Evolutionary conservation across 2,888 invertebrate genomes (phyloP), one percentile per base, ranked within the genome.

Genomic region (Sabatieria punctata): DNA sequence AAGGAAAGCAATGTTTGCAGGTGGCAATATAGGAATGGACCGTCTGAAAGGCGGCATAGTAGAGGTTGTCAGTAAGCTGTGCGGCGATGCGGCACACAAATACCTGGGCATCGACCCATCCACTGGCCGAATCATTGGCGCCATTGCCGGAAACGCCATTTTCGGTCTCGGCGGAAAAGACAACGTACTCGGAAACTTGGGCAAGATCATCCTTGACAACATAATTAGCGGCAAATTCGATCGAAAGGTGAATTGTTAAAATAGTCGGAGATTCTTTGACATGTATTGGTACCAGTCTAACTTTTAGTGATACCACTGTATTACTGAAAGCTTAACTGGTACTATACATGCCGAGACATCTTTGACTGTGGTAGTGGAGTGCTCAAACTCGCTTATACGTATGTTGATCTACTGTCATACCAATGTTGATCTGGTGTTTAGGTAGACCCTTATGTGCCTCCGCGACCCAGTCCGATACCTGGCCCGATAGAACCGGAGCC

Each of bases 31-130:
- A 23, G 13, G 19, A 13, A 23, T n/a, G 24, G 40, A 33, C 21
- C 25, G 35, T 2, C 37, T 48, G 41, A 45, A 48, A 46, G 50
- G 50, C 27, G 43, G 41, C 19, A 30, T 41, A 3, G 41, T 38
- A 18, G 48, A 44, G 2, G 13, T 43, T 3, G 6, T 50, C 19
- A 23, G 43, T 38, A 45, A 48, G 19, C 22, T 46, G 2, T 37
- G 42, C 25, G 50, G 50, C 13, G 22, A 36, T 33, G 63, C 62
- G 4, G 61, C 60, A 24, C 63, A 64, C 50, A 54, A 59, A 8
- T 62, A 61, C 54, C 54, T 62, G 6, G 63, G 63, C 23, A 60
- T 62, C 22, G 58, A 62, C 47, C 63, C 63, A 2, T 49, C 50
- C 21, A 64, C 64, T 1, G 63, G 59, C 3, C 51, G 52, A 0